Percentiles rank a stretch among this genome's conserved stretches.
Evolutionary conservation across 2,113 vertebrate species (phyloP).

Genomic region (Stomatorhinus ivindoensis): DNA sequence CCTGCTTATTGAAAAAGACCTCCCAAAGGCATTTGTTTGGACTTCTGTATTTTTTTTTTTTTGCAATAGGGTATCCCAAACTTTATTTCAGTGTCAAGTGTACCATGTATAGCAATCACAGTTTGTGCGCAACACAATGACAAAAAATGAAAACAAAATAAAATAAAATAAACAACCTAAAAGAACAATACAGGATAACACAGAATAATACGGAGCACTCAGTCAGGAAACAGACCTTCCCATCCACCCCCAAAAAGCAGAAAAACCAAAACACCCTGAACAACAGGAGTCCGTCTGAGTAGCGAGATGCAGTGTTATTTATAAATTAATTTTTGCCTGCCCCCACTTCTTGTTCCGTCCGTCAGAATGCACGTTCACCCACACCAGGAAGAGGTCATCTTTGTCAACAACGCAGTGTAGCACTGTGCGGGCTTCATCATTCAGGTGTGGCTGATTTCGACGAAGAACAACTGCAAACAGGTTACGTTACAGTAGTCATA

Average conservation of each 20-base stretch:
- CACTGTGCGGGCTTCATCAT: neutral
- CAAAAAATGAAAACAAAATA: neutral
- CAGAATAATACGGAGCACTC: neutral
- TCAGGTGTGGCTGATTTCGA: neutral
- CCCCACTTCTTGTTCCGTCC: too few relatives aligned
- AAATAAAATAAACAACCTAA: neutral
- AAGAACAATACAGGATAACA: neutral
- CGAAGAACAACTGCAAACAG: neutral
- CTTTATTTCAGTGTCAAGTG: conserved; percentile 16
- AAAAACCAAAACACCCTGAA: neutral
- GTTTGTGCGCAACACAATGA: conserved; percentile 12
- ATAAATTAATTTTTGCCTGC: neutral
- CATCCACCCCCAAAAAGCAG: neutral
- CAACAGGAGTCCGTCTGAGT: neutral
- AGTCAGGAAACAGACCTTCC: neutral
- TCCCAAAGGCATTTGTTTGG: neutral
- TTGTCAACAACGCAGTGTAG: neutral
- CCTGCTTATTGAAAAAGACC: neutral
- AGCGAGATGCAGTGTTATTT: neutral
- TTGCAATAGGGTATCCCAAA: conserved; percentile 7
- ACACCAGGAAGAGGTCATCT: neutral
- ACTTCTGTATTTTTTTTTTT: neutral
- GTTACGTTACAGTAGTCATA: neutral
- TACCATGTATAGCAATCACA: conserved; percentile 17
- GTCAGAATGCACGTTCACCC: neutral